phyloP scores from a whole-genome alignment of 2,113 vertebrate genomes.

The Azemiops feae region DNA sequence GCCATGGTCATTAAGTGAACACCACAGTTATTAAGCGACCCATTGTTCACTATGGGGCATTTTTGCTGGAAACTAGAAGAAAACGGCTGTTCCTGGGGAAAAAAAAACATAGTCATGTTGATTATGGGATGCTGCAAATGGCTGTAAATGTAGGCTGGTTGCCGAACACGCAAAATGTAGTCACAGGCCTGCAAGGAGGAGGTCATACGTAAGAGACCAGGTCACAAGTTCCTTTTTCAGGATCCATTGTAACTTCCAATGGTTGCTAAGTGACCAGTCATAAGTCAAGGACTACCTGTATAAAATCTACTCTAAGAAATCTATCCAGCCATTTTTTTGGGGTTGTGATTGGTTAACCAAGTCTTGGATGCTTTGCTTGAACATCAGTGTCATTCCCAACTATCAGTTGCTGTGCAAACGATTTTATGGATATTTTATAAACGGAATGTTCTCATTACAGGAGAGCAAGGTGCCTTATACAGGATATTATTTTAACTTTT shows the following conservation, averaged over 20 bases:
- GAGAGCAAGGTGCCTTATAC: neutral
- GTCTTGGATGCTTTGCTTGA: accelerated
- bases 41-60: neutral
- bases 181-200: neutral
- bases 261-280: neutral
- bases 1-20: neutral
- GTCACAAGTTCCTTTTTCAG: neutral
- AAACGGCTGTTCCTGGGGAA: neutral
- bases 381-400: accelerated
- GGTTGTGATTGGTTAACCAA: neutral
- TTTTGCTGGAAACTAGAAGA: neutral
- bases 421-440: neutral
- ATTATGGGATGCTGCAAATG: neutral
- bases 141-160: neutral
- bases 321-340: neutral
- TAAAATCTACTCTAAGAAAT: accelerated
- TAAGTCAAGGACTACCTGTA: neutral
- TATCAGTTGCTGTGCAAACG: neutral
- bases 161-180: neutral
- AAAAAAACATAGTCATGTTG: neutral
- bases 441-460: neutral
- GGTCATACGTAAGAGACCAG: neutral
- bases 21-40: neutral
- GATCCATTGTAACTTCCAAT: neutral
- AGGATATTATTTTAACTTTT: conserved; percentile 6